Evolutionary conservation across 2,113 vertebrate species (phyloP).

Genomic region (Perccottus glenii): DNA sequence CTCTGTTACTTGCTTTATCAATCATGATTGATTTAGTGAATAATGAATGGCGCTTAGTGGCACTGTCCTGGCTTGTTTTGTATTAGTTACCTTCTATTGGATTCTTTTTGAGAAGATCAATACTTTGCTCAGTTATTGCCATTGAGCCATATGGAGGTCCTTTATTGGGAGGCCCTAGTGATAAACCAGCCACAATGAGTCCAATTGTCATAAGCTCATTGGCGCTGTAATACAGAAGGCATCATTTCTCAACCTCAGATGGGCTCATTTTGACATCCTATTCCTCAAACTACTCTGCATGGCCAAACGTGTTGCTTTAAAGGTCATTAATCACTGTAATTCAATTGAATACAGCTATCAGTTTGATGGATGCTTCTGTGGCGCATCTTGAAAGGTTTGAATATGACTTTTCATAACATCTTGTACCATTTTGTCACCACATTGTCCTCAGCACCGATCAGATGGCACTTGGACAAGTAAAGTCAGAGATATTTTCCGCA

Average conservation of each 20-base stretch:
- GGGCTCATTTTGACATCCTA: background rate
- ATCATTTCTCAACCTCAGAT: background rate
- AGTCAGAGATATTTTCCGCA: constrained; percentile 14
- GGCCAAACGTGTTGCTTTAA: background rate
- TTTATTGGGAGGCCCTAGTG: constrained; percentile 24
- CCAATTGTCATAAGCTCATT: constrained; percentile 53
- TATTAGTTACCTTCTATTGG: constrained; percentile 34
- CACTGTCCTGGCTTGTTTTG: constrained; percentile 12
- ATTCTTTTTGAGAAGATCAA: constrained; percentile 42
- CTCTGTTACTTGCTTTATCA: constrained; percentile 24
- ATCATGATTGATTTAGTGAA: constrained; percentile 35
- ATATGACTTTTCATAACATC: constrained; percentile 5
- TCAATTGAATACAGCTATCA: background rate
- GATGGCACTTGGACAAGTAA: constrained; percentile 4
- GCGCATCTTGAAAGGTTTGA: background rate
- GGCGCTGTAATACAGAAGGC: constrained; percentile 3
- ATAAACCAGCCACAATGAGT: constrained; percentile 47
- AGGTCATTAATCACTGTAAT: constrained; percentile 17
- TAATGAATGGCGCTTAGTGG: constrained; percentile 18
- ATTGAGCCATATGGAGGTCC: constrained; percentile 16
- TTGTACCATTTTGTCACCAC: constrained; percentile 4
- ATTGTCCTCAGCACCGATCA: constrained; percentile 1
- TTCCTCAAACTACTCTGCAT: background rate
- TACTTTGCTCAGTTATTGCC: constrained; percentile 28
- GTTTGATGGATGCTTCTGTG: constrained; percentile 7